Conservation (phyloP, 2,888 invertebrate genomes). For the Chrysolina oricalcia region DNA sequence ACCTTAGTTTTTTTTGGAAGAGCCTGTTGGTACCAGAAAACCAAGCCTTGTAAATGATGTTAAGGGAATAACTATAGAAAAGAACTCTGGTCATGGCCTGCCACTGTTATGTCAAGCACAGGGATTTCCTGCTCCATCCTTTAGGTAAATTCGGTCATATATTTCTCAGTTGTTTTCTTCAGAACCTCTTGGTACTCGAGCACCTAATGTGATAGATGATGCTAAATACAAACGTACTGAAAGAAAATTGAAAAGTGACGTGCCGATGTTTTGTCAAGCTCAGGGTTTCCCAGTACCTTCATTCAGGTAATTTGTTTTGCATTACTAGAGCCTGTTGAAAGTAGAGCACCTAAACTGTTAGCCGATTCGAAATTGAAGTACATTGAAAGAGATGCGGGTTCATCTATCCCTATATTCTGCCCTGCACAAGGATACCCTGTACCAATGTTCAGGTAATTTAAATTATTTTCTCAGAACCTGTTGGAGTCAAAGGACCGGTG, state of each 20-base stretch:
- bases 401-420: slow-evolving; percentile 69
- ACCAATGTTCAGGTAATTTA: slow-evolving; percentile 72
- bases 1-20: slow-evolving; percentile 59
- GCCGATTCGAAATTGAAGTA: slow-evolving; percentile 62
- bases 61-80: slow-evolving; percentile 65
- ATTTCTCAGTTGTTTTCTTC: slow-evolving; percentile 41
- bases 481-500: slow-evolving; percentile 82
- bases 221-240: slow-evolving; percentile 49
- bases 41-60: slow-evolving; percentile 66
- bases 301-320: slow-evolving; percentile 70
- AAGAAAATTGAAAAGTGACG: slow-evolving; percentile 34
- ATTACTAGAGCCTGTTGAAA: slow-evolving; percentile 70
- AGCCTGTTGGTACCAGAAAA: slow-evolving; percentile 65
- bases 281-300: slow-evolving; percentile 76
- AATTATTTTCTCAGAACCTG: slow-evolving; percentile 74
- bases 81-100: slow-evolving; percentile 63
- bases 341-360: slow-evolving; percentile 74
- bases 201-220: slow-evolving; percentile 66
- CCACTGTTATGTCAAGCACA: slow-evolving; percentile 75
- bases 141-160: slow-evolving; percentile 71
- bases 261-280: slow-evolving; percentile 73
- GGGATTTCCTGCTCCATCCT: slow-evolving; percentile 75
- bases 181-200: slow-evolving; percentile 71
- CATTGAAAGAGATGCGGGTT: slow-evolving; percentile 61
- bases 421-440: slow-evolving; percentile 76